These are phyloP conservation scores for Takifugu rubripes DNA, from an alignment of 2,797 vertebrate species.

Conservation along the genomic window DNA sequence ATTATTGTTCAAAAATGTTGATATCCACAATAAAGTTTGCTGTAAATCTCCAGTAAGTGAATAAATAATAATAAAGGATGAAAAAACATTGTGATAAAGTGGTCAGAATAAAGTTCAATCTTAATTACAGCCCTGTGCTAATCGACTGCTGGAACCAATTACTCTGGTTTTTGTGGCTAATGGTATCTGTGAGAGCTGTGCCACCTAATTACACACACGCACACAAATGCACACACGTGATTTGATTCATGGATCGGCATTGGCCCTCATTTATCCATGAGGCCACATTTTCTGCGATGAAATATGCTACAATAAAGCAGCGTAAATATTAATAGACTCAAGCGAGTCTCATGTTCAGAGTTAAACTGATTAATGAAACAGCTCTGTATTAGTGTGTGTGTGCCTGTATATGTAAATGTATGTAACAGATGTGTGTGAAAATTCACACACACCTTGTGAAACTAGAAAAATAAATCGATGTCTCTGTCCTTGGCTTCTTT, in stretches of 20 bases:
- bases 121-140: conserved; percentile 60
- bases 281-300: conserved; percentile 22
- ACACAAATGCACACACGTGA: conserved; percentile 21
- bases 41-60: conserved; percentile 9
- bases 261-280: conserved; percentile 35
- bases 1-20: no score
- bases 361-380: conserved; percentile 24
- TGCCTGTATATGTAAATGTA: neutral
- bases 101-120: conserved; percentile 48
- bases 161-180: conserved; percentile 49
- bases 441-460: no score
- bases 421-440: neutral
- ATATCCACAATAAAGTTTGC: no score
- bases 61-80: conserved; percentile 11
- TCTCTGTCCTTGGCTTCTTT: conserved; percentile 23
- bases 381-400: neutral
- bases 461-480: conserved; percentile 9
- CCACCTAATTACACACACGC: conserved; percentile 38
- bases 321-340: conserved; percentile 26
- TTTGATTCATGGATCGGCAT: conserved; percentile 47
- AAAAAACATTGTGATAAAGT: conserved; percentile 44
- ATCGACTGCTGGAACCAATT: conserved; percentile 60
- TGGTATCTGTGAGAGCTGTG: conserved; percentile 33
- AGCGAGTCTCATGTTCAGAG: conserved; percentile 34
- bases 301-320: conserved; percentile 24